phyloP scores from a whole-genome alignment of 2,797 vertebrate species.

The Spinus olivaceus region DNA sequence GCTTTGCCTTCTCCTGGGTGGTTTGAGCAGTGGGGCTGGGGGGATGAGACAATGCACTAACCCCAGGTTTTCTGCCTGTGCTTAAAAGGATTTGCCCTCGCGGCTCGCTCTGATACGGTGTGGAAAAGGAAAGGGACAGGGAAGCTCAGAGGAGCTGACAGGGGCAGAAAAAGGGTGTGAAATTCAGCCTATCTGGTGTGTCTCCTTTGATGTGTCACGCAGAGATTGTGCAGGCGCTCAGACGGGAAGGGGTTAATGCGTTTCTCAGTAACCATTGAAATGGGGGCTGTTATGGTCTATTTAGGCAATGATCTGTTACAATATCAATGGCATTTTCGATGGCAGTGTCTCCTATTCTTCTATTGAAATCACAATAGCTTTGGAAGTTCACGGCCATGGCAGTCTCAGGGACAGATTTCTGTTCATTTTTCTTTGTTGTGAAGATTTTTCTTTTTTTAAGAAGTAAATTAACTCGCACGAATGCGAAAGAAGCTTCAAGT shows the following conservation, averaged over 20 bases:
- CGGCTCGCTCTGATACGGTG: background rate
- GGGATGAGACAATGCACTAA: background rate
- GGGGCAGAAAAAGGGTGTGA: slow-evolving; percentile 43
- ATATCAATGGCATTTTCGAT: slow-evolving; percentile 63
- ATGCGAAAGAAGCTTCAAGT: slow-evolving; percentile 49
- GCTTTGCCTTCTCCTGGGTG: slow-evolving; percentile 48
- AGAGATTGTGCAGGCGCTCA: slow-evolving; percentile 44
- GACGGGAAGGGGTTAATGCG: slow-evolving; percentile 51
- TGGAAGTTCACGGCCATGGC: slow-evolving; percentile 58
- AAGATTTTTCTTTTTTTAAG: slow-evolving; percentile 22
- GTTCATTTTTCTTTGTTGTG: slow-evolving; percentile 65
- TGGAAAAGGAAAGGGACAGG: slow-evolving; percentile 39
- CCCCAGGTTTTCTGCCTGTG: slow-evolving; percentile 17
- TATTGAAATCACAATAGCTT: slow-evolving; percentile 62
- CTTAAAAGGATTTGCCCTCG: slow-evolving; percentile 52
- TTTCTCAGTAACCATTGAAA: slow-evolving; percentile 62
- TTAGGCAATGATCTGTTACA: slow-evolving; percentile 66
- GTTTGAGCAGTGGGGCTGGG: background rate
- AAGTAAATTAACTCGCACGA: slow-evolving; percentile 65
- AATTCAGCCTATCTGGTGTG: slow-evolving; percentile 15
- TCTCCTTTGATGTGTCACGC: slow-evolving; percentile 59
- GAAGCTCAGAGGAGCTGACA: slow-evolving; percentile 42
- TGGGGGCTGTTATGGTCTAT: slow-evolving; percentile 59
- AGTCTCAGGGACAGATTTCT: slow-evolving; percentile 55
- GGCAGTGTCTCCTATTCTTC: slow-evolving; percentile 64